Conservation (phyloP, 2,113 vertebrate genomes). For the Andinoacara biseriatus region DNA sequence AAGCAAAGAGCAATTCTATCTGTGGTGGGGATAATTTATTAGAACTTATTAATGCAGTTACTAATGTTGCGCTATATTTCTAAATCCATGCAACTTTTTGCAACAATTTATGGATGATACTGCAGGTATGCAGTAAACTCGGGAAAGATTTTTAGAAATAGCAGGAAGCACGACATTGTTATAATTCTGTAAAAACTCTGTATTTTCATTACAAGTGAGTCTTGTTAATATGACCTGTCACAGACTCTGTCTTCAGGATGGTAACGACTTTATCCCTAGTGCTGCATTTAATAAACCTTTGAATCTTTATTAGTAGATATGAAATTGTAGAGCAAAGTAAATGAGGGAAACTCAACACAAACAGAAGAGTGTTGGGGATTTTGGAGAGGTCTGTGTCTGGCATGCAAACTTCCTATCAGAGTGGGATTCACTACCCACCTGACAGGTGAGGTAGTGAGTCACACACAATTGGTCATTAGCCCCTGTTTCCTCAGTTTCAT, state of each 20-base stretch:
- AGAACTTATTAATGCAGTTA: neutral
- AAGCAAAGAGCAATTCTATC: neutral
- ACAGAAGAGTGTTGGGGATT: neutral
- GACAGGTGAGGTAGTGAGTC: neutral
- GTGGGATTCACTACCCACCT: neutral
- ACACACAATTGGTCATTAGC: neutral
- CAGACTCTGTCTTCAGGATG: neutral
- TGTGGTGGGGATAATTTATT: neutral
- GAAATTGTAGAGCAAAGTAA: neutral
- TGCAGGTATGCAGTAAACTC: too few species aligned
- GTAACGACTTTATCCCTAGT: neutral
- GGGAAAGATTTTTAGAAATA: neutral
- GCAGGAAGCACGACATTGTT: neutral
- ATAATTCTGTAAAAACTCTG: neutral
- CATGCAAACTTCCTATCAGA: neutral
- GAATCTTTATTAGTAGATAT: neutral
- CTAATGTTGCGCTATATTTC: neutral
- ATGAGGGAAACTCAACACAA: neutral
- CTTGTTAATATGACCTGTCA: neutral
- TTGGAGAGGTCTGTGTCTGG: too few species aligned
- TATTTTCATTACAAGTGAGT: neutral
- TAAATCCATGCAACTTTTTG: neutral
- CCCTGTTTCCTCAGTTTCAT: neutral
- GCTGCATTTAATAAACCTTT: neutral
- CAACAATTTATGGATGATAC: neutral